Evolutionary conservation across 2,113 vertebrate genomes (phyloP).

Genomic region (Bubo bubo): DNA sequence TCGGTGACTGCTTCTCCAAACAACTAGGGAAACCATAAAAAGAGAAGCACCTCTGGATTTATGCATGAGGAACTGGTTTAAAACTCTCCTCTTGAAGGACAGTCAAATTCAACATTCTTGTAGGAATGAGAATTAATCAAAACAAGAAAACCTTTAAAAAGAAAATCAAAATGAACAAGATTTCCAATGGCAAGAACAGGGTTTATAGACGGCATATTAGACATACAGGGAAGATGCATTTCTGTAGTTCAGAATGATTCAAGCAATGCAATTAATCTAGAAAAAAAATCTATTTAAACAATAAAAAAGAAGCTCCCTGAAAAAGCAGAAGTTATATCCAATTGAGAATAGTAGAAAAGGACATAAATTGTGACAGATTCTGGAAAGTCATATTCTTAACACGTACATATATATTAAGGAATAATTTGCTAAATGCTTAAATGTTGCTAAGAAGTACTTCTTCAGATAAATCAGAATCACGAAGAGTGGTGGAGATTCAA

Average conservation of each 20-base stretch:
- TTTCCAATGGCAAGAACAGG: not conserved
- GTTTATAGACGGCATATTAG: not conserved
- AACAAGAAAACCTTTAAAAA: not conserved
- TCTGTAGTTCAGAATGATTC: not conserved
- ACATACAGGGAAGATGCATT: not conserved
- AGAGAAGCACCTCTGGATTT: not conserved
- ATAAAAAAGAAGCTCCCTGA: not conserved
- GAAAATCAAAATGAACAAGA: not conserved
- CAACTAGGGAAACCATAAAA: not conserved
- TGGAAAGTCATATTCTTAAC: not conserved
- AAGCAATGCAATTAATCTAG: not conserved
- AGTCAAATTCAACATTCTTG: not conserved
- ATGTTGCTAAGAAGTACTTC: not conserved
- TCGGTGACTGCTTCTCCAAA: constrained; percentile 20
- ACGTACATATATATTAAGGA: not conserved
- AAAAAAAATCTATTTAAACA: not conserved
- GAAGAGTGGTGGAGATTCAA: not conserved
- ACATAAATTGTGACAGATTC: not conserved
- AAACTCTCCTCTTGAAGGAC: not conserved
- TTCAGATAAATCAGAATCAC: not conserved
- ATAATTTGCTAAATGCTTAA: not conserved
- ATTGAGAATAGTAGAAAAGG: not conserved
- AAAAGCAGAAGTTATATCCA: not conserved
- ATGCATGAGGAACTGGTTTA: not conserved
- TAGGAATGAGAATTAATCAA: not conserved